phyloP scores from a whole-genome alignment of 2,888 invertebrate species.

The Dinocampus coccinellae region DNA sequence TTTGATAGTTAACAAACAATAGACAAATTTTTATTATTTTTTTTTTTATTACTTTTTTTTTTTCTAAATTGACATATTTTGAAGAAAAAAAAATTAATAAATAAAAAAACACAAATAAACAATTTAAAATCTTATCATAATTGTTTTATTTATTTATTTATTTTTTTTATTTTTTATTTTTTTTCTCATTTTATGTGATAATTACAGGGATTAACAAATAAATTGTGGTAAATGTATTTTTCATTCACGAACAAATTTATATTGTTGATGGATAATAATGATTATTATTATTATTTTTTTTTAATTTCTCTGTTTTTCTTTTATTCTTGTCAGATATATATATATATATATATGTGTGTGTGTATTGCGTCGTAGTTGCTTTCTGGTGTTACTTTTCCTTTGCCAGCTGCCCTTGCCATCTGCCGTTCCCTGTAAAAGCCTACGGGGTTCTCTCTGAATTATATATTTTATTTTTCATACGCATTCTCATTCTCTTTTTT shows the following conservation, averaged over 20 bases:
- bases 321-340: background rate
- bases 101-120: no score
- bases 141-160: no score
- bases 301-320: background rate
- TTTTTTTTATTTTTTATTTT: background rate
- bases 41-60: constrained; percentile 8
- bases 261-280: background rate
- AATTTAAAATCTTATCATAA: no score
- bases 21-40: background rate
- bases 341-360: background rate
- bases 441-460: no score
- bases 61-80: constrained; percentile 32
- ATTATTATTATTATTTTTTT: no score
- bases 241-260: background rate
- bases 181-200: background rate
- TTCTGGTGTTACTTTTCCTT: constrained; percentile 32
- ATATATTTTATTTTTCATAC: no score
- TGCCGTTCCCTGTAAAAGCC: constrained; percentile 47
- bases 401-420: constrained; percentile 49
- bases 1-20: background rate
- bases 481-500: constrained; percentile 33
- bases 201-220: background rate
- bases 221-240: background rate
- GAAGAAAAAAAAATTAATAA: no score
- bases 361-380: background rate